Conservation (phyloP, 30 jellyfish, hydroid and myxozoan species). For the Nemopilema nomurai region DNA sequence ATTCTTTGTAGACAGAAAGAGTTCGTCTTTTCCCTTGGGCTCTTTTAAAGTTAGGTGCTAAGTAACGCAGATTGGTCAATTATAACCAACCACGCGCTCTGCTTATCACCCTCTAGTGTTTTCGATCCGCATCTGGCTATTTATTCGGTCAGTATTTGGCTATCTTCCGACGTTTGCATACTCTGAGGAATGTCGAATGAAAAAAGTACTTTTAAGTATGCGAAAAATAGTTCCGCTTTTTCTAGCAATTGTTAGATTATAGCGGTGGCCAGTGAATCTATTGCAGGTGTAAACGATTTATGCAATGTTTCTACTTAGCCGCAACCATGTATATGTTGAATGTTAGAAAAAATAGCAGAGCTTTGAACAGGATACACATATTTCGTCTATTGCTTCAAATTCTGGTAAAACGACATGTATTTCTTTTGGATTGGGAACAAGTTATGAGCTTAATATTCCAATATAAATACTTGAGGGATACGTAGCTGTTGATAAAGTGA, state of each 20-base stretch:
- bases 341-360: background rate
- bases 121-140: too few species aligned
- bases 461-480: background rate
- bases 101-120: too few species aligned
- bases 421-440: background rate
- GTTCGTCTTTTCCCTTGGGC: too few species aligned
- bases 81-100: too few species aligned
- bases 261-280: background rate
- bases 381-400: background rate
- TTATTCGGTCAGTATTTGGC: too few species aligned
- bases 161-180: too few species aligned
- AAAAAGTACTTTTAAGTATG: too few species aligned
- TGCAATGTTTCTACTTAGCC: background rate
- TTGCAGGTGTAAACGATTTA: background rate
- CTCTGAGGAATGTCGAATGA: too few species aligned
- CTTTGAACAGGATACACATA: background rate
- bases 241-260: background rate
- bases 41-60: too few species aligned
- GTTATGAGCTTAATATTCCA: background rate
- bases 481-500: background rate
- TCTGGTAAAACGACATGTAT: background rate
- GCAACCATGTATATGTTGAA: background rate
- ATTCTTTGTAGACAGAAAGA: too few species aligned
- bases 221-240: too few species aligned
- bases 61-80: too few species aligned